These are phyloP conservation scores for Bungarus multicinctus DNA, from an alignment of 2,113 vertebrate genomes.

Conservation along the genomic window DNA sequence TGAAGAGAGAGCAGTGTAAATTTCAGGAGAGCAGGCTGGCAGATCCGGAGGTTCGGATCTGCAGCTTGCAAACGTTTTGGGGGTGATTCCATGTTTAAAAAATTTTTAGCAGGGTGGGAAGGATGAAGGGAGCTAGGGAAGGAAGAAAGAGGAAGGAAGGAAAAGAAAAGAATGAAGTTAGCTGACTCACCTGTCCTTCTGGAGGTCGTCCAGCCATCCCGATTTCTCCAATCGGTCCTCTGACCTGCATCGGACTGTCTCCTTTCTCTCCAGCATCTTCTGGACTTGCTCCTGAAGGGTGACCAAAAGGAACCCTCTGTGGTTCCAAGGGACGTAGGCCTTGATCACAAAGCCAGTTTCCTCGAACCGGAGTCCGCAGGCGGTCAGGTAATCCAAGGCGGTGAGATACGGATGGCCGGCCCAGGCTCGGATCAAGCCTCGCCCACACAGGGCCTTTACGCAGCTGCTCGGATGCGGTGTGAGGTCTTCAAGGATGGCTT, in stretches of 20 bases:
- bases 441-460: conserved; percentile 88
- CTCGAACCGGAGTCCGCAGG: conserved; percentile 79
- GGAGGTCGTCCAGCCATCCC: neutral
- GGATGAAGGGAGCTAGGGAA: neutral
- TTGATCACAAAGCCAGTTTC: conserved; percentile 83
- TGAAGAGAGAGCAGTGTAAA: neutral
- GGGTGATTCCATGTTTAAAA: neutral
- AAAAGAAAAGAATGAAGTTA: neutral
- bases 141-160: neutral
- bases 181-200: conserved; percentile 66
- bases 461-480: conserved; percentile 85
- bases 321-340: conserved; percentile 91
- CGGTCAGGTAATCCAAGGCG: conserved; percentile 88
- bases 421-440: conserved; percentile 85
- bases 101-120: neutral
- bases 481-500: conserved; percentile 81
- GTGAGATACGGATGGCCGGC: conserved; percentile 79
- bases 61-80: neutral
- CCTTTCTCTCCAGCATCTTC: conserved; percentile 78
- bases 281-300: conserved; percentile 88
- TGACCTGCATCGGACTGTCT: neutral
- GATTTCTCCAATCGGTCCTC: neutral
- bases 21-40: neutral
- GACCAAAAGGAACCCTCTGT: conserved; percentile 82
- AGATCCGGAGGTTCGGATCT: neutral